phyloP scores from a whole-genome alignment of 2,888 invertebrate genomes.

The Agelastica alni region DNA sequence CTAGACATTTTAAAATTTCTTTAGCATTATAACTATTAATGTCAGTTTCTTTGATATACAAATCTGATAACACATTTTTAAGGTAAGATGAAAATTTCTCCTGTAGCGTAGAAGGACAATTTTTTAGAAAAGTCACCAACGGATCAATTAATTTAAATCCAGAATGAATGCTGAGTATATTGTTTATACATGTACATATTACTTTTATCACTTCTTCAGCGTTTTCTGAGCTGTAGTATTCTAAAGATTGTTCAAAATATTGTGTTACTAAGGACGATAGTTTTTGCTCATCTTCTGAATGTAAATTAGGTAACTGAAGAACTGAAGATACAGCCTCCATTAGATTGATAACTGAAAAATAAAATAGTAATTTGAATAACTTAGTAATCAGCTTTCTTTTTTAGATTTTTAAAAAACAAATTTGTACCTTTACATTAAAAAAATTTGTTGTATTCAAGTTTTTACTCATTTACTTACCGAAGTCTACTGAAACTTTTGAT shows the following conservation, averaged over 20 bases:
- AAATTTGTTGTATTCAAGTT: no score
- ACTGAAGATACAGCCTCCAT: slow-evolving; percentile 30
- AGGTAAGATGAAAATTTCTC: slow-evolving; percentile 32
- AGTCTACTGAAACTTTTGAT: slow-evolving; percentile 25
- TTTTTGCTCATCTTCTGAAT: slow-evolving; percentile 32
- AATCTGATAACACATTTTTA: slow-evolving; percentile 24
- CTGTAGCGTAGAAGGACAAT: slow-evolving; percentile 28
- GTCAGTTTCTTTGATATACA: slow-evolving; percentile 32
- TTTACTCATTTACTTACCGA: slow-evolving; percentile 26
- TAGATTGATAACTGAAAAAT: slow-evolving; percentile 36
- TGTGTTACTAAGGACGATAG: slow-evolving; percentile 28
- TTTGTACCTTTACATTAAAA: no score
- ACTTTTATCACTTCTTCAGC: slow-evolving; percentile 33
- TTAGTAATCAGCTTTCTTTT: no score
- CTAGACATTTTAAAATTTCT: slow-evolving; percentile 30
- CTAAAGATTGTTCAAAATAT: slow-evolving; percentile 31
- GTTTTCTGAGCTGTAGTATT: slow-evolving; percentile 30
- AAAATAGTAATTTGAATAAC: no score
- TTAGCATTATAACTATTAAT: slow-evolving; percentile 22
- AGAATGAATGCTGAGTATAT: slow-evolving; percentile 36
- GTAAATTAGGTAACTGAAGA: slow-evolving; percentile 29
- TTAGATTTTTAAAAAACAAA: no score
- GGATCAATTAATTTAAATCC: slow-evolving; percentile 33
- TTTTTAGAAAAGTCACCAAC: slow-evolving; percentile 28
- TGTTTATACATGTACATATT: slow-evolving; percentile 38